A percentile compares a stretch with the other conserved stretches of the same genome.
These are phyloP conservation scores for Tryphoninae sp. DNA, from an alignment of 2,888 invertebrate genomes.

Conservation along the genomic window DNA sequence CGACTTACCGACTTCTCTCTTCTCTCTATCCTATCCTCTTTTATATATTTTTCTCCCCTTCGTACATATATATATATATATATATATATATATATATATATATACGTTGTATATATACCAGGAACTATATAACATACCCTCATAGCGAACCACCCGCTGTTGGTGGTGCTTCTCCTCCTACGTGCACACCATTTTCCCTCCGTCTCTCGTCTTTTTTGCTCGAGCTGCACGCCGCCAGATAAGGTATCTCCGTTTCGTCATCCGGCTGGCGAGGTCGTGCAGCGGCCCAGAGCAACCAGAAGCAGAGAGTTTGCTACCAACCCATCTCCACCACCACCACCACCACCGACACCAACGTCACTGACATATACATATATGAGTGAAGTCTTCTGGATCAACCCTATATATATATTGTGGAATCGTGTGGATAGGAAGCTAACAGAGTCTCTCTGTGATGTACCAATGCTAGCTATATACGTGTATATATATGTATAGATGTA, in stretches of 20 bases:
- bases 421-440: constrained; percentile 13
- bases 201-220: constrained; percentile 64
- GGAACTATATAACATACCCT: constrained; percentile 22
- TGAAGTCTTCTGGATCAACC: constrained; percentile 49
- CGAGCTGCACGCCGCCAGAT: constrained; percentile 67
- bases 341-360: constrained; percentile 14
- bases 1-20: constrained; percentile 69
- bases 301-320: constrained; percentile 32
- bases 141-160: constrained; percentile 27
- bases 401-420: constrained; percentile 12
- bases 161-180: constrained; percentile 45
- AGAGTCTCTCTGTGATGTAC: constrained; percentile 49
- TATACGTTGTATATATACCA: constrained; percentile 14
- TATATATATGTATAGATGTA: constrained; percentile 6
- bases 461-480: constrained; percentile 15
- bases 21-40: constrained; percentile 34
- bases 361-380: constrained; percentile 6
- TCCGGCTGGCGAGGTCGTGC: constrained; percentile 63
- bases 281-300: constrained; percentile 42
- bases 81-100: not conserved
- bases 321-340: constrained; percentile 3
- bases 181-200: constrained; percentile 64
- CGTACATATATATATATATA: not conserved
- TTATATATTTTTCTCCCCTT: constrained; percentile 51
- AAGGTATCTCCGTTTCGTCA: constrained; percentile 69